Conservation (phyloP, 2,113 vertebrate species). For the Lonchura striata region DNA sequence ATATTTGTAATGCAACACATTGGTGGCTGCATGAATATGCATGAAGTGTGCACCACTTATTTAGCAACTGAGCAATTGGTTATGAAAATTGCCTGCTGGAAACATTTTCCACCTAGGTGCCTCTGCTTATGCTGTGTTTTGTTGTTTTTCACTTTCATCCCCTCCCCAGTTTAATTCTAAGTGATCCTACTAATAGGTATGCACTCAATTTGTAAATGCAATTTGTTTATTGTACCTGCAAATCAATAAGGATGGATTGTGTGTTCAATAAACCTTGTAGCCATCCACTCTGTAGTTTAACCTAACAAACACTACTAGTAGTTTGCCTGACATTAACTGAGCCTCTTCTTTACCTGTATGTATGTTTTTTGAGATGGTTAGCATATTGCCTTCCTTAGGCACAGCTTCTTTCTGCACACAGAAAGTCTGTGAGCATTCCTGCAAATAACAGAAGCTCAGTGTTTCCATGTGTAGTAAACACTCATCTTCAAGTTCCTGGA, state of each 20-base stretch:
- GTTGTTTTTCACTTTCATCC: background rate
- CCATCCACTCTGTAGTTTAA: background rate
- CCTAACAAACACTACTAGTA: background rate
- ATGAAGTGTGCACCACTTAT: background rate
- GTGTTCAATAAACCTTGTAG: background rate
- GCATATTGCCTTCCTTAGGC: background rate
- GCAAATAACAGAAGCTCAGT: background rate
- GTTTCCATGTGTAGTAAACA: background rate
- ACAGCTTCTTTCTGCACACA: background rate
- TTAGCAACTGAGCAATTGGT: background rate
- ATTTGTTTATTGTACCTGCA: background rate
- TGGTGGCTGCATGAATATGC: background rate
- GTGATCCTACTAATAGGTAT: background rate
- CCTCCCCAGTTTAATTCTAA: background rate
- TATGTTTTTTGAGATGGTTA: background rate
- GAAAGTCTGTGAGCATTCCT: background rate
- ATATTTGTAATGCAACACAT: background rate
- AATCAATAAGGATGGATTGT: background rate
- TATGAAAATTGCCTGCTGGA: background rate
- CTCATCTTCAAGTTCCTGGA: slow-evolving; percentile 46
- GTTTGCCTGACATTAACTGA: background rate
- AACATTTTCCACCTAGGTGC: background rate
- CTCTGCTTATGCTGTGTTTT: background rate
- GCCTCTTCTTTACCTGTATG: background rate
- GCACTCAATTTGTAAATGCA: background rate